A percentile compares a stretch with the other conserved stretches of the same genome.
Conservation (phyloP, 2,888 invertebrate genomes). For the Malachius bipustulatus region DNA sequence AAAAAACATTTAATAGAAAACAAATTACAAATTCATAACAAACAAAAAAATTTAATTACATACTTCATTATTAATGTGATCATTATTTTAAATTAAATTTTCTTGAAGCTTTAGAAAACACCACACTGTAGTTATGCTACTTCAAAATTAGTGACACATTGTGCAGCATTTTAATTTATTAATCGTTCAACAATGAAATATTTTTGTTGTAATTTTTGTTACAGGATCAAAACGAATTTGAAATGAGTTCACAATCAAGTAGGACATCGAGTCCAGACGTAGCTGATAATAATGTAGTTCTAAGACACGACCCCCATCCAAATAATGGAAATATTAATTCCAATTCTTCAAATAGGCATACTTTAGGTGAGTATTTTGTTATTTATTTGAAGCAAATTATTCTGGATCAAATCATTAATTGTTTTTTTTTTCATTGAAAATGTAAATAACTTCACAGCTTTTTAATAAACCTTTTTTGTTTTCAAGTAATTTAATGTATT, state of each 20-base stretch:
- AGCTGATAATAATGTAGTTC: constrained; percentile 27
- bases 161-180: no score
- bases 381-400: not conserved
- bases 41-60: not conserved
- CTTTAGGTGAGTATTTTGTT: constrained; percentile 28
- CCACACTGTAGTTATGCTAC: no score
- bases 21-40: no score
- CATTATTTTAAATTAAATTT: not conserved
- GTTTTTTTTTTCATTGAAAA: not conserved
- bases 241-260: constrained; percentile 43
- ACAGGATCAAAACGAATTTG: constrained; percentile 33
- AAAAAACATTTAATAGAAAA: constrained; percentile 5
- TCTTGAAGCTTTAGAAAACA: constrained; percentile 4
- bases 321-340: constrained; percentile 29
- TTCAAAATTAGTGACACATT: no score
- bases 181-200: no score
- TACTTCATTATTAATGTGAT: not conserved
- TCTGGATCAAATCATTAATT: not conserved
- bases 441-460: not conserved
- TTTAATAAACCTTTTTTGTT: no score
- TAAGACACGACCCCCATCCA: constrained; percentile 31
- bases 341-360: constrained; percentile 27
- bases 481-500: no score
- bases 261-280: constrained; percentile 44
- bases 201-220: constrained; percentile 13